Evolutionary conservation across 2,797 vertebrate genomes (phyloP).

Genomic region (Stomatorhinus walkeri): DNA sequence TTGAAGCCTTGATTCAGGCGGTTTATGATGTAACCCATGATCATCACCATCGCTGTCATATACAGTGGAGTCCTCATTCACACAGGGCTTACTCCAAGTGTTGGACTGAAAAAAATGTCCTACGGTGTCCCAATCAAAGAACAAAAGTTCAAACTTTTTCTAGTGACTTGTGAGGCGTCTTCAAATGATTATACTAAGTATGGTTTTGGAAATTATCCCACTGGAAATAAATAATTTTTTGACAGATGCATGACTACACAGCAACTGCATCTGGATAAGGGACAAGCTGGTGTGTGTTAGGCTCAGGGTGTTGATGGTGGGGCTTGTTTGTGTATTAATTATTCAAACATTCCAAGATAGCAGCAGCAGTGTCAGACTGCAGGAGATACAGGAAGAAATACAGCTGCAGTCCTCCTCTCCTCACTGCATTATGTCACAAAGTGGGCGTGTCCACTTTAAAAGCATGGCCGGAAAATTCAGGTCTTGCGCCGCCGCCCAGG

Average conservation of each 20-base stretch:
- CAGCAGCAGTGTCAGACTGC: neutral
- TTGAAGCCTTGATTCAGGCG: neutral
- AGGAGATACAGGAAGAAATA: neutral
- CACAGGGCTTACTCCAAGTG: neutral
- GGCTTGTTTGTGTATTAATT: conserved; percentile 14
- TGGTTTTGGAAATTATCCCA: neutral
- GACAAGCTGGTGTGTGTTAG: neutral
- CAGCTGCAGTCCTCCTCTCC: neutral
- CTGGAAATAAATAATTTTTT: neutral
- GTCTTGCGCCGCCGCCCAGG: neutral
- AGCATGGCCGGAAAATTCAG: neutral
- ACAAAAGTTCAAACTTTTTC: neutral
- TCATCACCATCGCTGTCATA: neutral
- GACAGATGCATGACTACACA: neutral
- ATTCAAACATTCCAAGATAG: neutral
- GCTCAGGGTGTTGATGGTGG: neutral
- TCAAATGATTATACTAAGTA: too few relatives aligned
- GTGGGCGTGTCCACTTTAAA: neutral
- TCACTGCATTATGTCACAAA: neutral
- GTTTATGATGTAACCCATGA: neutral
- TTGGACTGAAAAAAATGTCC: neutral
- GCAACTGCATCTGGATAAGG: neutral
- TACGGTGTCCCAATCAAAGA: neutral
- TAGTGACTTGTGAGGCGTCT: neutral
- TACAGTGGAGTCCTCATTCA: neutral